Base-by-base conservation (phyloP, 2,113 vertebrate species). In the Tetrao urogallus region DNA sequence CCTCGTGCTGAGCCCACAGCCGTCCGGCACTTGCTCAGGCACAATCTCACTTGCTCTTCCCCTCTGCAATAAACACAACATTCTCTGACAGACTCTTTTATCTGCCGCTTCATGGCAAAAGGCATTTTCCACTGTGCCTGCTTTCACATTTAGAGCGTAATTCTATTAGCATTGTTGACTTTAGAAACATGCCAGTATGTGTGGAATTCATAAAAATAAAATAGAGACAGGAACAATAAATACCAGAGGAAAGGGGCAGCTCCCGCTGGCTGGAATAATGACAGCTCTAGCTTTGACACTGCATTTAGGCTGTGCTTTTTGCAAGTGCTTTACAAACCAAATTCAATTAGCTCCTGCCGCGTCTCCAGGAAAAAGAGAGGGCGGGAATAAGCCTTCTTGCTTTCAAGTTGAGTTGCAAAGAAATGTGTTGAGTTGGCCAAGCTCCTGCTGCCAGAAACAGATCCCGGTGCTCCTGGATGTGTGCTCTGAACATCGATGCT, bases 151-250 rank as follows among this genome's bases (percentile, higher is more conserved):
- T 90, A 65, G 48, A 86, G 77, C 13, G 42, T 93, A 86, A 92
- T 95, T 96, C 94, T 92, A 18, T 92, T 96, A 85, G 81, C 16
- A 1, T 42, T 96, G 93, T 96, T 95, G 95, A 87, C 92, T 96
- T 95, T 92, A 88, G 92, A 96, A 95, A 92, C 91, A 90, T 82
- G 90, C 89, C 92, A 90, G 91, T 95, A 92, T 90, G 94, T 84
- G 94, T 90, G 96, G 96, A 96, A 96, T 96, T 94, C 95, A 90
- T 89, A 93, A 94, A 94, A 96, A 94, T 95, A 94, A 96, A 95
- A 88, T 45, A 83, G 83, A 95, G 91, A 84, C 86, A 82, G 91
- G 89, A 96, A 96, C 94, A 96, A 95, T 96, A 96, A 96, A 96
- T 96, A 95, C 48, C 94, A 32, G 17, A 95, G 92, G 92, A 82